Evolutionary conservation across 92 coral and sea anemone genomes (phyloP).

Genomic region (Epizoanthus scotinus): DNA sequence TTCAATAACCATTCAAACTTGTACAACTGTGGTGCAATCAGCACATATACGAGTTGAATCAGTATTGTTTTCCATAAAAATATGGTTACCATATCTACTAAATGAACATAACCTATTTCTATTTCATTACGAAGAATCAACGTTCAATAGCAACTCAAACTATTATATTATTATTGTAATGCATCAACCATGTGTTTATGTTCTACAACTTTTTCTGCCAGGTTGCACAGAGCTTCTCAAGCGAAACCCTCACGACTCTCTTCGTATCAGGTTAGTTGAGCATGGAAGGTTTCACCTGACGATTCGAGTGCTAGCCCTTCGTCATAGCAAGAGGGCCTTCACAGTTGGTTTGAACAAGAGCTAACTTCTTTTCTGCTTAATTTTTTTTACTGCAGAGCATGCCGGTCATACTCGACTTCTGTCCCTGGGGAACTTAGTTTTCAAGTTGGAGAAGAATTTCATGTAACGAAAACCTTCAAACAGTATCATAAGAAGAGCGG

Average conservation of each 20-base stretch:
- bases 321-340: no score
- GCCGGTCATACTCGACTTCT: slow-evolving; percentile 31
- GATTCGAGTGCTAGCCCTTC: no score
- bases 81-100: no score
- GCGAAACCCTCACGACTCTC: slow-evolving; percentile 25
- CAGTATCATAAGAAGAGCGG: slow-evolving; percentile 33
- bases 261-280: slow-evolving; percentile 6
- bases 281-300: background rate
- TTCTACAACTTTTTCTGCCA: background rate
- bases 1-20: no score
- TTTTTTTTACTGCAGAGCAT: slow-evolving; percentile 35
- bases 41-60: no score
- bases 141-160: background rate
- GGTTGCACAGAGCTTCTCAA: slow-evolving; percentile 12
- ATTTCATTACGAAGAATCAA: no score
- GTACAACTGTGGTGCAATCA: no score
- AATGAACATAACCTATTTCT: no score
- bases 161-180: background rate
- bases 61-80: no score
- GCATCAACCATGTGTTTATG: no score
- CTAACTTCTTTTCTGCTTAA: background rate
- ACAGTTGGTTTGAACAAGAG: background rate
- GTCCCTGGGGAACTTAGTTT: slow-evolving; percentile 34
- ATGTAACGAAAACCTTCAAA: slow-evolving; percentile 44
- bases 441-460: slow-evolving; percentile 44